Conservation (phyloP, 2,888 invertebrate species). For the Druceiella hillmani region DNA sequence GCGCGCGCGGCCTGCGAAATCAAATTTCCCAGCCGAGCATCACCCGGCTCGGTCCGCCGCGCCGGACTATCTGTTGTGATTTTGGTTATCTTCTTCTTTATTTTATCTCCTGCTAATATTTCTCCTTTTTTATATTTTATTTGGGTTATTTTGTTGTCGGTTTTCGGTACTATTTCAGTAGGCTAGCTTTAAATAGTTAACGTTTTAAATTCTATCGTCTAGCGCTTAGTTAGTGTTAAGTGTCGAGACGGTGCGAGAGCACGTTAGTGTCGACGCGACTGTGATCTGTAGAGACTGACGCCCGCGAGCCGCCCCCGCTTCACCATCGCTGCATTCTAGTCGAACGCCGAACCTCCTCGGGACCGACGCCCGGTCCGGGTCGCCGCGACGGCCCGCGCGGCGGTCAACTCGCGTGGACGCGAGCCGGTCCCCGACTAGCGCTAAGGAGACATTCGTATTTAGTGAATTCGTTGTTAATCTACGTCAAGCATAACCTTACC, state of each 20-base stretch:
- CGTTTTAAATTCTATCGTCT: too few species aligned
- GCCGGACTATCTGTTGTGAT: conserved; percentile 40
- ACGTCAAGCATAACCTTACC: too few species aligned
- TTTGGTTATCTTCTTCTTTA: conserved; percentile 39
- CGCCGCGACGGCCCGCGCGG: conserved; percentile 29
- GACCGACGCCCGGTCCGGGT: too few species aligned
- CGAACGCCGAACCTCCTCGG: too few species aligned
- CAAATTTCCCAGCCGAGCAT: conserved; percentile 46
- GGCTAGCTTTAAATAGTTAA: conserved; percentile 49
- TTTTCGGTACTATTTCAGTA: conserved; percentile 33
- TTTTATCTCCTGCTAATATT: conserved; percentile 44
- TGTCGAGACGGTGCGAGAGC: conserved; percentile 10
- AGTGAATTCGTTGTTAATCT: too few species aligned
- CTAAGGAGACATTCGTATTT: too few species aligned
- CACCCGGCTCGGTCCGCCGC: conserved; percentile 29
- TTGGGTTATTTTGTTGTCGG: conserved; percentile 48
- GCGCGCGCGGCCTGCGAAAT: conserved; percentile 38
- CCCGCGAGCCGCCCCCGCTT: too few species aligned
- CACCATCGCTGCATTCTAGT: too few species aligned
- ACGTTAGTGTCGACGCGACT: conserved; percentile 44
- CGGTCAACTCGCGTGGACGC: conserved; percentile 36
- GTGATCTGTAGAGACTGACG: conserved; percentile 67
- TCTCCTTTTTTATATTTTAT: conserved; percentile 38
- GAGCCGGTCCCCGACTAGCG: too few species aligned
- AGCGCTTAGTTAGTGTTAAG: conserved; percentile 2